Percentiles rank a stretch among this genome's conserved stretches.
Conservation (phyloP, 2,113 vertebrate species). For the Cromileptes altivelis region DNA sequence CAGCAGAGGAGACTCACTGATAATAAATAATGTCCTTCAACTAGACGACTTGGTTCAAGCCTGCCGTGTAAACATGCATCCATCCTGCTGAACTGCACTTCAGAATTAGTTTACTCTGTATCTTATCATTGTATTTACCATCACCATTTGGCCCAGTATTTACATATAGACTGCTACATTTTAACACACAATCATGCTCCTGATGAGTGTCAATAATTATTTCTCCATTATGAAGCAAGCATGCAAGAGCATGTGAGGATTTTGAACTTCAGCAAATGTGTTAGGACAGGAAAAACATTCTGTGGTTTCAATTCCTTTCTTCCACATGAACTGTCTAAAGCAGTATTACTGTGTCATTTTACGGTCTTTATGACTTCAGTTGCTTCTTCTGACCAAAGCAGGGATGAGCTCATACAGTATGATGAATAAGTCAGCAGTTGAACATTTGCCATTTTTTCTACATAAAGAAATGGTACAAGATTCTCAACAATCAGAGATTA, state of each 20-base stretch:
- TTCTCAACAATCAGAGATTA: not conserved
- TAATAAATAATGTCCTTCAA: slow-evolving; percentile 35
- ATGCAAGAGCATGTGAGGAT: slow-evolving; percentile 19
- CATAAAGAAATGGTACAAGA: not conserved
- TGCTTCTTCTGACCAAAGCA: slow-evolving; percentile 4
- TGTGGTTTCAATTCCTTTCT: slow-evolving; percentile 64
- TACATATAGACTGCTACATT: not conserved
- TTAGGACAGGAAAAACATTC: slow-evolving; percentile 34
- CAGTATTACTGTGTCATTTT: not conserved
- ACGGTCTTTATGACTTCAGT: not conserved
- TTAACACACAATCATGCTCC: not conserved
- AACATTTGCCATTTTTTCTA: not conserved
- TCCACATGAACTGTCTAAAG: not conserved
- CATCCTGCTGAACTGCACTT: not conserved
- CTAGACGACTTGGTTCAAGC: not conserved
- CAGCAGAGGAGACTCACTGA: not conserved
- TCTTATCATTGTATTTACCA: not conserved
- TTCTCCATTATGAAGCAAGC: not conserved
- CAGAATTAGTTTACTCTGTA: not conserved
- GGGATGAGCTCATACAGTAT: not conserved
- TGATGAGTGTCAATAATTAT: slow-evolving; percentile 3
- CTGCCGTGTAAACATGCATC: slow-evolving; percentile 16
- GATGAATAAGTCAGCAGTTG: not conserved
- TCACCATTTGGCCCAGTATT: not conserved
- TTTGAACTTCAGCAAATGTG: slow-evolving; percentile 34